Conservation (phyloP, 2,888 invertebrate species). For the Gisinianus flammeolus region DNA sequence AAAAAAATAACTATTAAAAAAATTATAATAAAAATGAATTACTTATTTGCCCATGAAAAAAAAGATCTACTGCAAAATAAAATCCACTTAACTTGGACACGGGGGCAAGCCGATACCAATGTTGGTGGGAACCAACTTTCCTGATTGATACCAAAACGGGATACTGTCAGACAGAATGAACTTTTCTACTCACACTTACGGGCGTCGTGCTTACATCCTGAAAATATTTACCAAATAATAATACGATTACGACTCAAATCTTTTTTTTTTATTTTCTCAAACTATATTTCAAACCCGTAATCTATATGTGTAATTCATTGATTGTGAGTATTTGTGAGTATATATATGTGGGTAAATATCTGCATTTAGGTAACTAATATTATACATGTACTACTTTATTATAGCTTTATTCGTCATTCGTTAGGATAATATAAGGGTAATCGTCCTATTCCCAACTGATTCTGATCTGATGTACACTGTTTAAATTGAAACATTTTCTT, state of each 20-base stretch:
- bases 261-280: not conserved
- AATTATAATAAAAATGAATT: constrained; percentile 8
- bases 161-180: constrained; percentile 52
- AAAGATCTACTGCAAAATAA: constrained; percentile 25
- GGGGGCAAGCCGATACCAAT: constrained; percentile 30
- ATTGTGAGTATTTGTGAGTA: no score
- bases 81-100: constrained; percentile 42
- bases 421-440: no score
- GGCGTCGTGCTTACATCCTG: constrained; percentile 54
- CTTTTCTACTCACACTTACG: constrained; percentile 54
- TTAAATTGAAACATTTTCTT: no score
- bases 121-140: constrained; percentile 34
- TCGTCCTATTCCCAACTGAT: no score
- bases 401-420: no score
- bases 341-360: no score
- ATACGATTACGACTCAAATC: constrained; percentile 32
- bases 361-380: no score
- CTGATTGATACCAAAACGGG: constrained; percentile 39
- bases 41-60: constrained; percentile 20
- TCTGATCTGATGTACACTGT: no score
- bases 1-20: constrained; percentile 6
- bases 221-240: constrained; percentile 43
- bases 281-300: no score
- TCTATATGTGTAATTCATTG: no score
- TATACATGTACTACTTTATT: no score